phyloP scores from a whole-genome alignment of 2,888 invertebrate species.

The Tipula helvola region DNA sequence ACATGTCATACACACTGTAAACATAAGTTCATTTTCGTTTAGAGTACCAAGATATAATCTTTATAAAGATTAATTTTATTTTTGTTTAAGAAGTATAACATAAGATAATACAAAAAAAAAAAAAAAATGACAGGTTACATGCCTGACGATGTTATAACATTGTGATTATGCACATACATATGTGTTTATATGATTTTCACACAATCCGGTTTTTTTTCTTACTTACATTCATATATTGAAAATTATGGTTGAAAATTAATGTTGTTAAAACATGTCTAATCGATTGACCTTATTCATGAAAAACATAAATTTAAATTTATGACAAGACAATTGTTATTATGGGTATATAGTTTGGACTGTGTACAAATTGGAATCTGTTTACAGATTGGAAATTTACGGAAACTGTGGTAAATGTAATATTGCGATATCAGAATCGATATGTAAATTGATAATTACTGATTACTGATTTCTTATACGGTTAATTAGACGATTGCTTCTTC shows the following conservation, averaged over 20 bases:
- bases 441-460: too few species aligned
- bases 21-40: not conserved
- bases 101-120: not conserved
- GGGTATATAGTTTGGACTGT: not conserved
- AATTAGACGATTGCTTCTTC: too few species aligned
- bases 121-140: not conserved
- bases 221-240: not conserved
- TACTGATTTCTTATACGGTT: too few species aligned
- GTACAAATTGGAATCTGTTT: not conserved
- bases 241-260: not conserved
- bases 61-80: not conserved
- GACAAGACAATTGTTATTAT: not conserved
- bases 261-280: conserved; percentile 4
- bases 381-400: not conserved
- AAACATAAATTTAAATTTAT: not conserved
- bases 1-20: not conserved
- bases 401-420: too few species aligned
- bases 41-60: not conserved
- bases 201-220: not conserved
- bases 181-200: not conserved
- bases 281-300: not conserved
- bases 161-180: not conserved
- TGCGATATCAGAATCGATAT: too few species aligned
- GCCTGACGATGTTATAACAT: not conserved
- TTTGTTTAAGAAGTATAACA: not conserved